Base-by-base conservation (phyloP, 2,888 invertebrate genomes). In the Pristionchus fissidentatus region DNA sequence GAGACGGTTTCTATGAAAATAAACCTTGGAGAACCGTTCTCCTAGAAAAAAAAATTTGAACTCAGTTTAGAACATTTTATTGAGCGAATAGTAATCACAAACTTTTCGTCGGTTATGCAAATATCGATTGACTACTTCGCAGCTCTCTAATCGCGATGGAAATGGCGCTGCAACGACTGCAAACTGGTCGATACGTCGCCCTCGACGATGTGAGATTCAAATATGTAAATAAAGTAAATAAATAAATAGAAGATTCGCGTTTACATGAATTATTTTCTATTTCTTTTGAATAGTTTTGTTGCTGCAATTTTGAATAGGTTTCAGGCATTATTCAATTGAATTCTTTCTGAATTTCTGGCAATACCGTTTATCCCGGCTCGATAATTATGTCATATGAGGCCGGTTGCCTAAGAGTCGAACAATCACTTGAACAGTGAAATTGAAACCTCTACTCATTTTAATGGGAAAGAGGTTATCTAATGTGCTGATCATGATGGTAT, bases 181-280 rank as follows among this genome's bases (percentile, higher is more conserved):
- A 77, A 26, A 80, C 77, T 13, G 87, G 86, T 22, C 81, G 84
- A 70, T 77, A 83, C 26, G 84, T 88, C n/a, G 85, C 88, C 41
- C 79, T 88, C 70, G 87, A 87, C 60, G 84, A 88, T 85, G 88
- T 88, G 13, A 22, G 84, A n/a, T 32, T n/a, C n/a, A 8, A 60
- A 0, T 57, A 75, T 49, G 49, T 15, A 15, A 49, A 49, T 49
- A 19, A 49, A 49, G 49, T n/a, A n/a, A n/a, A n/a, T n/a, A n/a
- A n/a, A n/a, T n/a, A n/a, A 49, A 49, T 10, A 49, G 49, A 49
- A 49, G 19, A 19, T 15, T 49, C 49, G 49, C 49, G 19, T 15
- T 49, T 49, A 15, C 49, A 15, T 49, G 49, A 15, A n/a, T n/a
- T n/a, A n/a, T n/a, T n/a, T n/a, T n/a, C n/a, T n/a, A n/a, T n/a